These are phyloP conservation scores for Drosophila eohydei DNA, from an alignment of 2,888 invertebrate species.

Conservation along the genomic window DNA sequence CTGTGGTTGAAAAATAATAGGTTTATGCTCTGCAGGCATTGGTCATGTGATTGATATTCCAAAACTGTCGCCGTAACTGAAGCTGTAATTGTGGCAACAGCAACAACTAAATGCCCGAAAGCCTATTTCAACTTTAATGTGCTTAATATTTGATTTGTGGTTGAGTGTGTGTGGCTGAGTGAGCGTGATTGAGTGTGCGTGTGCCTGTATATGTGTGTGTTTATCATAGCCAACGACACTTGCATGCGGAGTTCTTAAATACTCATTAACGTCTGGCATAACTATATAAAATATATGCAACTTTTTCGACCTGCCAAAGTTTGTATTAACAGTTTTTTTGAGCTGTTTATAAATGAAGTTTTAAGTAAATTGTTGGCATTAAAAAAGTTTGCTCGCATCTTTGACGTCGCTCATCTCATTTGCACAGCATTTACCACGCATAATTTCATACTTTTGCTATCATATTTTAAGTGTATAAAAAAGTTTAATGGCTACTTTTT, in stretches of 20 bases:
- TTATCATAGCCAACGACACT: not conserved
- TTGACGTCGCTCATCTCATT: not conserved
- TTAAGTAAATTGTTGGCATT: conserved; percentile 11
- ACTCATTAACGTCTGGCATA: not conserved
- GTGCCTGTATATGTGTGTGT: not conserved
- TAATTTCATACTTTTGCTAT: not conserved
- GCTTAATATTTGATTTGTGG: conserved; percentile 46
- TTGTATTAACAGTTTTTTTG: not conserved
- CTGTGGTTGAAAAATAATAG: conserved; percentile 68
- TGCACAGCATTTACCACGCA: not conserved
- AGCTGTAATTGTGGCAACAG: conserved; percentile 45
- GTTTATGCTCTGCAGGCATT: conserved; percentile 64
- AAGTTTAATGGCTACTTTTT: too few species aligned
- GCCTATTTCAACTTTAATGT: conserved; percentile 57
- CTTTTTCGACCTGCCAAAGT: conserved; percentile 7
- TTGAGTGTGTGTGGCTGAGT: not conserved
- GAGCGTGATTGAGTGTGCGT: not conserved
- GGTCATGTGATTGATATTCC: conserved; percentile 72
- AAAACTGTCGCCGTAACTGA: conserved; percentile 54
- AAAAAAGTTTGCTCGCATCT: conserved; percentile 12
- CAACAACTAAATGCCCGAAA: conserved; percentile 32
- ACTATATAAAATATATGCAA: conserved; percentile 2
- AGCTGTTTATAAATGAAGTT: conserved; percentile 6
- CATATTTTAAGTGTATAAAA: not conserved
- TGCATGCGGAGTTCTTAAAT: not conserved